phyloP scores from a whole-genome alignment of 2,113 vertebrate species.

The Asarcornis scutulata region DNA sequence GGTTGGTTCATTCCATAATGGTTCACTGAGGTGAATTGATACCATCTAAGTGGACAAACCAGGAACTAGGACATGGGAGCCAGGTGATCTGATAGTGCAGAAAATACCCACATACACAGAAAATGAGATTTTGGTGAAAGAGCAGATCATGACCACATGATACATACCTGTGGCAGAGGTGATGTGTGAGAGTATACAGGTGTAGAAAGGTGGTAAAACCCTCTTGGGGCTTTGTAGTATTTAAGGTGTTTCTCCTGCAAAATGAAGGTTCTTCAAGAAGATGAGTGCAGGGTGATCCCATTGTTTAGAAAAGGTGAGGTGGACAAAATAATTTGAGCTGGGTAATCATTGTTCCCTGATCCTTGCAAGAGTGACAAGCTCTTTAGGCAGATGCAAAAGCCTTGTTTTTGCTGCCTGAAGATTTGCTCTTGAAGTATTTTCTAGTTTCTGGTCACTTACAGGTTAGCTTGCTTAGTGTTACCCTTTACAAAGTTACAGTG shows the following conservation, averaged over 20 bases:
- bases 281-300: accelerated
- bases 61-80: neutral
- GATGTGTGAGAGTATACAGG: neutral
- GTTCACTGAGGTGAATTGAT: neutral
- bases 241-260: neutral
- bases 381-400: neutral
- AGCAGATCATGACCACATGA: neutral
- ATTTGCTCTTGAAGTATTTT: neutral
- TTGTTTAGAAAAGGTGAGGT: neutral
- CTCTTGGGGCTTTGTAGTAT: neutral
- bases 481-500: neutral
- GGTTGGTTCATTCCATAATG: neutral
- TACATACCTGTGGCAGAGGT: neutral
- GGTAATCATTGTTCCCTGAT: neutral
- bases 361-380: neutral
- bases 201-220: neutral
- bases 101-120: neutral
- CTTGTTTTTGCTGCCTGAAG: neutral
- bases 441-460: neutral
- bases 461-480: neutral
- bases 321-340: neutral
- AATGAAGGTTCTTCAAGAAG: neutral
- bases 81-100: neutral
- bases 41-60: neutral
- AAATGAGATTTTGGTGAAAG: neutral